phyloP scores from a whole-genome alignment of 2,113 vertebrate genomes.

The Bolborhynchus lineola region DNA sequence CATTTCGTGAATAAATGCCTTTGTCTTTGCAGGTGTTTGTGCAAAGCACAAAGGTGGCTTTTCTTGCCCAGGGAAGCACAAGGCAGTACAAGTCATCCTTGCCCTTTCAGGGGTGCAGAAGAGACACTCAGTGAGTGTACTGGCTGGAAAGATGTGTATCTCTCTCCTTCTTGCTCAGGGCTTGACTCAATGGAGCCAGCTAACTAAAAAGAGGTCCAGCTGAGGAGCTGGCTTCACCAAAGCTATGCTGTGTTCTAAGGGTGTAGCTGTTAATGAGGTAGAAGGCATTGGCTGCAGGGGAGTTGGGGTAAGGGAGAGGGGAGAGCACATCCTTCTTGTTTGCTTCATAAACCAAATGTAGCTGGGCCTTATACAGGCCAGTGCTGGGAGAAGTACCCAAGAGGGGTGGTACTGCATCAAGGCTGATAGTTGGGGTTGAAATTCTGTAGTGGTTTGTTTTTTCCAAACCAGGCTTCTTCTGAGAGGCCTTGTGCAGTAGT shows the following conservation, averaged over 20 bases:
- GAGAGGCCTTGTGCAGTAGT: rapidly evolving
- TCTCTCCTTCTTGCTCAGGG: not conserved
- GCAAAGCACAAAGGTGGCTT: not conserved
- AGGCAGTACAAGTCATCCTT: not conserved
- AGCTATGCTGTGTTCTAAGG: not conserved
- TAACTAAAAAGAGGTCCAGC: not conserved
- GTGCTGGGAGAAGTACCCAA: not conserved
- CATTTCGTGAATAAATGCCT: not conserved
- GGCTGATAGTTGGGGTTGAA: not conserved
- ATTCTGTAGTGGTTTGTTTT: not conserved
- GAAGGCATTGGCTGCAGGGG: rapidly evolving
- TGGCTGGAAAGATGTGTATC: not conserved
- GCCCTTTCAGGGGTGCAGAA: not conserved
- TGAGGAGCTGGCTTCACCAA: not conserved
- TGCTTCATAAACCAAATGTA: not conserved
- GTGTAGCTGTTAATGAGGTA: rapidly evolving
- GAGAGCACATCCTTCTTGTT: not conserved
- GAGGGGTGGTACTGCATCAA: not conserved
- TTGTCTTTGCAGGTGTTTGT: not conserved
- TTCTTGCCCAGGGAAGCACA: not conserved
- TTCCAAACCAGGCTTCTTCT: not conserved
- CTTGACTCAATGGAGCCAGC: not conserved
- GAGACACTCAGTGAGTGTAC: not conserved
- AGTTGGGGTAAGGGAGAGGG: not conserved
- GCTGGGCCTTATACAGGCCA: not conserved